A percentile compares a stretch with the other conserved stretches of the same genome.
Evolutionary conservation across 2,888 invertebrate genomes (phyloP).

Genomic region (Eupithecia abbreviata): DNA sequence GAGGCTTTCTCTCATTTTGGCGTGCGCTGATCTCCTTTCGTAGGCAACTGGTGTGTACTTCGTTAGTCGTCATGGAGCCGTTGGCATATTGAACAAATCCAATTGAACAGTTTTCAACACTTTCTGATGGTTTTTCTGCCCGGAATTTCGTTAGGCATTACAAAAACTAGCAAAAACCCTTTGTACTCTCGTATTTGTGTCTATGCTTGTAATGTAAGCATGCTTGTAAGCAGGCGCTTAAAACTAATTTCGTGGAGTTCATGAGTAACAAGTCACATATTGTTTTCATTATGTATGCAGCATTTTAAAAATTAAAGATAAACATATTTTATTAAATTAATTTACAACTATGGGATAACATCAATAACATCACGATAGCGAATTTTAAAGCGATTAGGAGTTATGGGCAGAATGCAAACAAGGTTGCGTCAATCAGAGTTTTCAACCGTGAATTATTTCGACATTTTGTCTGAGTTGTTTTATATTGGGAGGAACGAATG

Average conservation of each 20-base stretch:
- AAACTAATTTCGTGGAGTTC: too few species aligned
- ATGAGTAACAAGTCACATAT: too few species aligned
- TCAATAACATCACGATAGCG: conserved; percentile 1
- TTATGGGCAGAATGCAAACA: conserved; percentile 24
- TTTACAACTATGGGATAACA: neutral
- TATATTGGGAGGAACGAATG: conserved; percentile 13
- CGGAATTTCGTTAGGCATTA: neutral
- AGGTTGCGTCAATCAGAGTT: conserved; percentile 26
- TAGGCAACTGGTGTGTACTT: conserved; percentile 36
- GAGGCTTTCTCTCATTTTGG: conserved; percentile 73
- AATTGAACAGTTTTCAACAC: conserved; percentile 40
- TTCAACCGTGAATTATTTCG: conserved; percentile 23
- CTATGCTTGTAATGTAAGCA: too few species aligned
- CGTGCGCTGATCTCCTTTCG: conserved; percentile 66
- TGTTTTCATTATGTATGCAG: too few species aligned
- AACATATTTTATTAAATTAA: too few species aligned
- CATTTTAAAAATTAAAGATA: too few species aligned
- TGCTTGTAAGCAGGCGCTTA: too few species aligned
- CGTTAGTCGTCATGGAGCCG: conserved; percentile 44
- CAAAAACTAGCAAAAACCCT: neutral
- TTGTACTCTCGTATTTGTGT: too few species aligned
- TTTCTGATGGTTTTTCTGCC: conserved; percentile 37
- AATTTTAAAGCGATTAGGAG: conserved; percentile 23
- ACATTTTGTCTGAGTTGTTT: conserved; percentile 16
- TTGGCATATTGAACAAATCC: conserved; percentile 41